Evolutionary conservation across 2,113 vertebrate genomes (phyloP), one percentile per base, ranked within the genome.

Genomic region (Ictalurus furcatus): DNA sequence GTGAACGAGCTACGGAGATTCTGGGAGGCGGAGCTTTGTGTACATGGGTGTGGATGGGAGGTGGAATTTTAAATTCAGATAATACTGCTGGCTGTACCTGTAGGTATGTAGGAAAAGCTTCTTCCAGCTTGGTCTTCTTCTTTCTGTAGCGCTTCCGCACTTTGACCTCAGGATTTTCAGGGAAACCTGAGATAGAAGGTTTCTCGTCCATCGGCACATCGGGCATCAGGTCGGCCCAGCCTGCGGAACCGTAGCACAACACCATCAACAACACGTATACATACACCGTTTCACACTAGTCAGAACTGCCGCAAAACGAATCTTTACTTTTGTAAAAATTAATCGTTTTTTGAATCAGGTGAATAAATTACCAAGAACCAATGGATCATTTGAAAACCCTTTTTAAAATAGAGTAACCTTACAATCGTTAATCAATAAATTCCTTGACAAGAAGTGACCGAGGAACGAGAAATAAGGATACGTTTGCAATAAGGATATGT

Each of bases 121-220:
- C 98, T 91, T 99, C 98, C 4, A 99, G 96, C 89, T 99, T 99
- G 61, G 98, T 99, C 94, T 99, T 99, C 96, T 98, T 98, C 93
- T 99, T 99, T 78, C 98, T 91, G 92, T 99, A 99, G 87, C 98
- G 97, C 89, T 99, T 99, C 93, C 99, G 98, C 88, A 97, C 97
- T 95, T 99, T 99, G 91, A 90, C 81, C 13, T 91, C 91, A 0
- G 91, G 85, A 63, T 81, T 90, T 61, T 99, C 98, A 3, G 95
- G 97, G 84, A 95, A 97, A 74, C 98, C 98, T 73, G 95, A 94
- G 88, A 96, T 95, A 67, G 96, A 95, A 7, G 95, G 92, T 3
- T 93, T 95, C 90, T 97, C 98, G 78, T 99, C 98, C 80, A 96
- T 92, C 1, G 97, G 96, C n/a, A 95, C 94, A 81, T 97, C 96